These are phyloP conservation scores for Frankliniella intonsa DNA, from an alignment of 2,888 invertebrate species.

Conservation along the genomic window DNA sequence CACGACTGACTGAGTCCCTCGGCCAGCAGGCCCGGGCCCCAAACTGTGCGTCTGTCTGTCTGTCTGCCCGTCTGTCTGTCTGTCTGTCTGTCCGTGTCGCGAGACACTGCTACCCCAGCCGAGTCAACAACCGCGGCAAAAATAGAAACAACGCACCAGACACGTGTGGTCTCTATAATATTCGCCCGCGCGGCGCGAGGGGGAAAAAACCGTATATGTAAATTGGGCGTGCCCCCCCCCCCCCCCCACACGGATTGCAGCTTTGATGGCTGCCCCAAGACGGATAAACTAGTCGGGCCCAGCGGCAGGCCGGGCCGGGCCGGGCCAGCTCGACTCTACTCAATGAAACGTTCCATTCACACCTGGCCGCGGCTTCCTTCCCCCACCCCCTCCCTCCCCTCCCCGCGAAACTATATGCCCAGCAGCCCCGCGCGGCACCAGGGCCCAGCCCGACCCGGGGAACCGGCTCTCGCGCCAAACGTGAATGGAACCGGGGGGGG, in stretches of 20 bases:
- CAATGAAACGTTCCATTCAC: slow-evolving; percentile 23
- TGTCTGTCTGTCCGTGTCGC: background rate
- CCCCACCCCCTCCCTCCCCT: background rate
- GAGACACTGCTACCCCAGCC: background rate
- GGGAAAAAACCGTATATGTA: too few species aligned
- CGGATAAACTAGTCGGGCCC: background rate
- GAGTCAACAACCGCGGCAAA: background rate
- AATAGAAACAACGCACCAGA: too few species aligned
- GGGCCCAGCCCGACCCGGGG: background rate
- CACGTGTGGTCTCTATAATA: too few species aligned
- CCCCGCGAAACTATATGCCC: background rate
- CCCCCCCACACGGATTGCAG: too few species aligned
- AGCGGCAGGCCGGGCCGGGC: background rate
- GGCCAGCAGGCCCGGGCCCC: background rate
- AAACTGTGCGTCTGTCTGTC: background rate
- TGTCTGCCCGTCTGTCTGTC: background rate
- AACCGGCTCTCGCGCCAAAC: slow-evolving; percentile 2
- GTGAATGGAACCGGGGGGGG: background rate
- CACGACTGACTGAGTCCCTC: background rate
- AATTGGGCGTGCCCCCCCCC: too few species aligned
- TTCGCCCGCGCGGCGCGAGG: too few species aligned
- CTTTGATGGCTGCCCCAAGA: too few species aligned
- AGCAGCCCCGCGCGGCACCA: background rate
- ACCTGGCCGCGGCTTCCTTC: background rate
- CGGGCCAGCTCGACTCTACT: background rate